Conservation (phyloP, 1,140 invertebrate species). For the Drosophila neocordata region DNA sequence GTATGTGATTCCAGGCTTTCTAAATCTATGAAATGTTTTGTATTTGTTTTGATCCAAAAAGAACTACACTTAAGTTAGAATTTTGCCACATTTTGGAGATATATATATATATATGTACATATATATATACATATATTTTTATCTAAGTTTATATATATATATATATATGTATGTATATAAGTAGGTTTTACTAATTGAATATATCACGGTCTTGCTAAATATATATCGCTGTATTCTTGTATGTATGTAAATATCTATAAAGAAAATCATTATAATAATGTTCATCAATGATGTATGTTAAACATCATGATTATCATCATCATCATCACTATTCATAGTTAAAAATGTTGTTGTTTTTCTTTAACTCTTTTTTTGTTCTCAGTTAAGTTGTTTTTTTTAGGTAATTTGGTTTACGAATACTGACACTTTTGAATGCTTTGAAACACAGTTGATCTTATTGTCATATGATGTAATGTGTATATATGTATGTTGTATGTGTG, state of each 20-base stretch:
- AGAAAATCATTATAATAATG: conserved; percentile 43
- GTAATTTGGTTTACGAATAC: conserved; percentile 81
- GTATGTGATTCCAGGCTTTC: neutral
- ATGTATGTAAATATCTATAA: conserved; percentile 76
- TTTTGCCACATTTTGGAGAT: conserved; percentile 6
- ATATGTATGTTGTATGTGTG: conserved; percentile 35
- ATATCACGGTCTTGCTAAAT: conserved; percentile 79
- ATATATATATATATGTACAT: neutral
- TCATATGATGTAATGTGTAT: conserved; percentile 65
- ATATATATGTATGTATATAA: conserved; percentile 32
- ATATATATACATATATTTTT: neutral
- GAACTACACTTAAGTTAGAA: conserved; percentile 37
- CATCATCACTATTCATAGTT: conserved; percentile 62
- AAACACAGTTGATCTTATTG: conserved; percentile 82
- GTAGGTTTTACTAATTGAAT: conserved; percentile 72
- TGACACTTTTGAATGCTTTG: conserved; percentile 72
- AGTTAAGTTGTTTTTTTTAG: conserved; percentile 47
- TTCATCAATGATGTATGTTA: too few species aligned
- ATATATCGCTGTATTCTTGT: conserved; percentile 63
- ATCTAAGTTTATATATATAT: conserved; percentile 11
- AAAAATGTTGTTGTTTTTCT: conserved; percentile 36
- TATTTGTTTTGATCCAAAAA: conserved; percentile 39
- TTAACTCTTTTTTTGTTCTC: conserved; percentile 2
- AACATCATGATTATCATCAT: too few species aligned
- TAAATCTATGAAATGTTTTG: conserved; percentile 58